phyloP scores from a whole-genome alignment of 2,113 vertebrate species.

The Loxodonta africana region DNA sequence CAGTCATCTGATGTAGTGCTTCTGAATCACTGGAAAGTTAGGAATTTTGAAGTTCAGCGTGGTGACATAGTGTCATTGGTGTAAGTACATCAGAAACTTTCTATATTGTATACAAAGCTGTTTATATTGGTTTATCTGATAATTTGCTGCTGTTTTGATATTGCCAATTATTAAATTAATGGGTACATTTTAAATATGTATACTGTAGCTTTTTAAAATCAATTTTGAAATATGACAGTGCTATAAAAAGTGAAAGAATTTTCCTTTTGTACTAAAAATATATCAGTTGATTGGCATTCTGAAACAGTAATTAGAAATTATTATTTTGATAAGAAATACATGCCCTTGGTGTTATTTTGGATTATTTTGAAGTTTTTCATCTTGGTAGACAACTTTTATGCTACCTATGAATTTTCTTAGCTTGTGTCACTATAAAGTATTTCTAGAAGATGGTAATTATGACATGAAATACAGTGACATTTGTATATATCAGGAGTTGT shows the following conservation, averaged over 20 bases:
- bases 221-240: neutral
- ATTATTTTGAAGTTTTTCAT: slow-evolving; percentile 17
- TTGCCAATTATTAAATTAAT: neutral
- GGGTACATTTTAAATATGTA: neutral
- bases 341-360: slow-evolving; percentile 47
- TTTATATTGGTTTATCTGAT: neutral
- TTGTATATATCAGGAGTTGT: neutral
- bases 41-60: slow-evolving; percentile 91
- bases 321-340: neutral
- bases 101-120: neutral
- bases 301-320: slow-evolving; percentile 23
- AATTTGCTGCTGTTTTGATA: neutral
- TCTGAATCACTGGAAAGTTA: slow-evolving; percentile 91
- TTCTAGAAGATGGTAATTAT: neutral
- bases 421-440: neutral
- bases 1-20: slow-evolving; percentile 90
- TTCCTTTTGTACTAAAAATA: neutral
- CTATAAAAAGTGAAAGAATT: neutral
- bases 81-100: slow-evolving; percentile 87
- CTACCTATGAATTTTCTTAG: neutral
- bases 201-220: neutral
- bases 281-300: neutral
- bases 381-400: neutral
- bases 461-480: neutral
- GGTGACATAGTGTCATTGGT: slow-evolving; percentile 92